Evolutionary conservation across 1,140 invertebrate genomes (phyloP), one percentile per base, ranked within the genome.

Genomic region (Diachasmimorpha longicaudata): DNA sequence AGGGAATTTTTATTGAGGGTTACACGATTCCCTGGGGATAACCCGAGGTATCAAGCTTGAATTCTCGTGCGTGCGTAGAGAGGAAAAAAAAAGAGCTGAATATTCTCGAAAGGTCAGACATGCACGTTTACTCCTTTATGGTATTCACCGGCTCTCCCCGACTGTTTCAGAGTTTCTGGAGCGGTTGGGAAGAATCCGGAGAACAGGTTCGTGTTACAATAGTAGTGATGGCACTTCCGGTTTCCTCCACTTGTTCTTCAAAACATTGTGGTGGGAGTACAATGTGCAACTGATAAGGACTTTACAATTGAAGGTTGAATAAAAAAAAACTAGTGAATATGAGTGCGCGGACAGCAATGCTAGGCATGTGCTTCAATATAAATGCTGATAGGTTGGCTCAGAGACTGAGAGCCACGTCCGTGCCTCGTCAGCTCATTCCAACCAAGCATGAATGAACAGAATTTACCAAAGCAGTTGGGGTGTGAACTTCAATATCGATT

Each of bases 1-100:
- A 39, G 72, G 44, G 72, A 77, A 77, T 77, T 77, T 77, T 77
- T 77, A 77, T 77, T 52, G 68, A 72, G 68, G 66, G 42, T 36
- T 68, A 68, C 44, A 63, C 11, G 23, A 76, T 66, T 66, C 70
- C 48, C 75, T 21, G 23, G 42, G 31, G 58, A 48, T n/a, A 39
- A 16, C 11, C 19, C 25, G 23, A 37, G 39, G 70, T 39, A 16
- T 14, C 67, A 36, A 31, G 39, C 19, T 19, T 25, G 11, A 31
- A 31, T 19, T 71, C 48, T 52, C 31, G 13, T 58, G n/a, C 69
- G 31, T 46, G 44, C 70, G 39, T 72, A 48, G 52, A 37, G 23
- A 16, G 23, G 14, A 52, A 52, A 19, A 19, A 48, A 52, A 52
- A 19, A 52, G 21, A 44, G 58, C 25, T 39, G 36, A 31, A 39